phyloP scores from a whole-genome alignment of 2,888 invertebrate genomes.

The Aquatica leii region DNA sequence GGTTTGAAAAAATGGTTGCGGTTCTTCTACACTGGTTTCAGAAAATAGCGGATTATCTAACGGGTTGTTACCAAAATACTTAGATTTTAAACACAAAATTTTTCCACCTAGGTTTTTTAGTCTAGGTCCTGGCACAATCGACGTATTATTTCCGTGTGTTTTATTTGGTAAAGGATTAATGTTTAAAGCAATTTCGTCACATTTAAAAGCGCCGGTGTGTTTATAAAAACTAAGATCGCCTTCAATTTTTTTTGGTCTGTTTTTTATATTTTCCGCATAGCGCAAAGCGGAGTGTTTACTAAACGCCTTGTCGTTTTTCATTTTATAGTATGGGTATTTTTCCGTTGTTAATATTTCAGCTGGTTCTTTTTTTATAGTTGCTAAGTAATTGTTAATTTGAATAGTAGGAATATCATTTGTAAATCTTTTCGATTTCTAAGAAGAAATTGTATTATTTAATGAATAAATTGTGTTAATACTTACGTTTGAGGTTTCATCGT shows the following conservation, averaged over 20 bases:
- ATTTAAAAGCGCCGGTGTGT: constrained; percentile 64
- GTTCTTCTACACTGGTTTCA: constrained; percentile 64
- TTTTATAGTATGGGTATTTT: constrained; percentile 75
- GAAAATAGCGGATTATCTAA: constrained; percentile 78
- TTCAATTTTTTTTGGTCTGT: constrained; percentile 69
- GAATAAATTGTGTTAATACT: background rate
- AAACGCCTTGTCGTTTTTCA: constrained; percentile 56
- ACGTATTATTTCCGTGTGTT: constrained; percentile 52
- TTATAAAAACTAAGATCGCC: constrained; percentile 78
- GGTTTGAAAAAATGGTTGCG: constrained; percentile 52
- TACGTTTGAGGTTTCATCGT: constrained; percentile 16
- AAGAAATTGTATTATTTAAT: background rate
- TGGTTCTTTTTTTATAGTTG: constrained; percentile 36
- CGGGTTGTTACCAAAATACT: constrained; percentile 79
- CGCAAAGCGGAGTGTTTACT: constrained; percentile 69
- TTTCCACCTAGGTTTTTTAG: constrained; percentile 72
- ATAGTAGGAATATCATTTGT: constrained; percentile 47
- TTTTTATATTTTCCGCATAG: constrained; percentile 71
- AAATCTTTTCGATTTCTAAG: constrained; percentile 27
- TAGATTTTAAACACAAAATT: constrained; percentile 57
- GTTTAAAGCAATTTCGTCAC: constrained; percentile 65
- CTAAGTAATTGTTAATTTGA: constrained; percentile 48
- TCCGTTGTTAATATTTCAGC: constrained; percentile 1
- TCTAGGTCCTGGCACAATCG: constrained; percentile 56
- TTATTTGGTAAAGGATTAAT: constrained; percentile 66